phyloP scores from a whole-genome alignment of 2,113 vertebrate species.

The Sylvia atricapilla region DNA sequence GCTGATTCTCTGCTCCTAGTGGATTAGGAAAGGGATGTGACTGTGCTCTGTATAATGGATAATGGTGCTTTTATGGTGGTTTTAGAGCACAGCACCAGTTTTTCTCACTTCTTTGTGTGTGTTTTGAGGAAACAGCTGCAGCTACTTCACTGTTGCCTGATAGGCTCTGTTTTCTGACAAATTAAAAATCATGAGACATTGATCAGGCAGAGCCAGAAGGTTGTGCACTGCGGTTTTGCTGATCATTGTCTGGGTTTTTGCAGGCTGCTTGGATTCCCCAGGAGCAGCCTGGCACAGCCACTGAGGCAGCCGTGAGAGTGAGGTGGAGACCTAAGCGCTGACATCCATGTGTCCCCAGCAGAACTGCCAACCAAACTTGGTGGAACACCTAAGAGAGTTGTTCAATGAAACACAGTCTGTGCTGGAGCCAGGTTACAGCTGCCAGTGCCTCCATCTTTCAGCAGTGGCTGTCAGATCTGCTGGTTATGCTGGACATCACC shows the following conservation, averaged over 20 bases:
- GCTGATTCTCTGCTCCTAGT: background rate
- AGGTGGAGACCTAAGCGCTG: background rate
- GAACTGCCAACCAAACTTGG: background rate
- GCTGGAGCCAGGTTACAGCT: background rate
- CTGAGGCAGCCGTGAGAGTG: background rate
- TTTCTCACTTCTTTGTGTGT: background rate
- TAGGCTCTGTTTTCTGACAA: background rate
- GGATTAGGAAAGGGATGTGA: background rate
- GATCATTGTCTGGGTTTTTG: rapidly evolving
- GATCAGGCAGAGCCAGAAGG: background rate
- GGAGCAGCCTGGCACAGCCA: background rate
- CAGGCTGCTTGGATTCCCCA: background rate
- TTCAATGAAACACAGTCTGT: background rate
- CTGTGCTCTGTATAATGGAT: background rate
- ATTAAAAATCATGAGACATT: background rate
- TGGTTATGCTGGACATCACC: background rate
- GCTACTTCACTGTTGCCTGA: background rate
- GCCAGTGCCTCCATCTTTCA: background rate
- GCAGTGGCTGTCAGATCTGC: background rate
- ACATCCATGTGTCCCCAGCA: background rate
- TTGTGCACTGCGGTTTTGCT: background rate
- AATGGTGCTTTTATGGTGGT: background rate
- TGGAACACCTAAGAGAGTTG: rapidly evolving
- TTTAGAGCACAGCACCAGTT: background rate
- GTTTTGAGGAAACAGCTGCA: background rate